Base-by-base conservation (phyloP, 1,140 invertebrate species). In the Caenorhabditis brenneri region DNA sequence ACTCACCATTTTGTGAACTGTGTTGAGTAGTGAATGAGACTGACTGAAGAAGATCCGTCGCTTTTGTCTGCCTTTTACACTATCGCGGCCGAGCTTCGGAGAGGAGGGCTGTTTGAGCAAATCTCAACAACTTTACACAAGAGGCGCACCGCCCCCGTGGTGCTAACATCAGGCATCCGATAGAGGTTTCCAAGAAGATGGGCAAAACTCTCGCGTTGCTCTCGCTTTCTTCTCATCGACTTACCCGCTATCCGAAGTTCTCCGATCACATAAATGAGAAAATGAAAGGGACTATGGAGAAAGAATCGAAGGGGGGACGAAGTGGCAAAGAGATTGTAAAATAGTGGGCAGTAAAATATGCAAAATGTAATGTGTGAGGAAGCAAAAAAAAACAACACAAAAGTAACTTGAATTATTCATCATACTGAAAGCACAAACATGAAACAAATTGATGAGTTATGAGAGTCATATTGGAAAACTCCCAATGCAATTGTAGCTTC, bases 51-150 rank as follows among this genome's bases (percentile, higher is more conserved):
- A 42, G 33, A 74, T 74, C 65, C 65, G 36, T 74, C 65, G 65
- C 65, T 74, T 42, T 74, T 42, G 65, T 74, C 65, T 74, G 36
- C 65, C 65, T 74, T 74, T 74, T 74, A 74, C 65, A 74, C 65
- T 42, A n/a, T 39, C 36, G 33, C 36, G 65, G 65, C 65, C 65
- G 36, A 39, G 65, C 65, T 24, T 74, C 65, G 65, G 29, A 31
- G 65, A 65, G 36, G 65, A 6, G 36, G n/a, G 65, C 65, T 74
- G 65, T 74, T 74, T 74, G 65, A 74, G 65, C 65, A 74, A 74
- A 74, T 74, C 65, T 74, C 65, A 74, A 74, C 65, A 74, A 74
- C 65, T 74, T 74, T 74, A 74, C 65, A 74, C 65, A 74, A 74
- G 65, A 74, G 65, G 65, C 65, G 65, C 65, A 74, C 65, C 65